Evolutionary conservation across 1,140 invertebrate species (phyloP), one percentile per base, ranked within the genome.

Genomic region (Streblospio benedicti): DNA sequence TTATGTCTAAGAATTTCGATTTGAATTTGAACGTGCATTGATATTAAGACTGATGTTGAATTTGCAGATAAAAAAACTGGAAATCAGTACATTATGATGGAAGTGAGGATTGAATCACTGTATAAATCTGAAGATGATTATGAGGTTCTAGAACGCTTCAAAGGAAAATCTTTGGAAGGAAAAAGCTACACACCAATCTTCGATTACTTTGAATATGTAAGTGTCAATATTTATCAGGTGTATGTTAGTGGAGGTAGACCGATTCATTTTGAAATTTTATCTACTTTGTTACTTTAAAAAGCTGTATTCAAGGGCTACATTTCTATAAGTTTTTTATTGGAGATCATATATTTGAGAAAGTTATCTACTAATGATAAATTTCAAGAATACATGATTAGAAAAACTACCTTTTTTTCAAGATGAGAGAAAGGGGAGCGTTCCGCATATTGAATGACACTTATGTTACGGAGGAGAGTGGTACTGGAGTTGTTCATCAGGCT

Each of bases 401-500:
- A 18, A n/a, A n/a, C n/a, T n/a, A n/a, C n/a, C n/a, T 63, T 31
- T 62, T 60, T 27, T 54, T 68, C 44, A 63, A 80, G 76, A 77
- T 80, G 60, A 80, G 79, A 62, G 72, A 82, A 63, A 82, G 81
- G 30, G 87, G 88, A 43, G 93, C 90, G 5, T 98, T 92, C 79
- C 80, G 83, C 66, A 86, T 99, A 0, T 75, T 98, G 9, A 84
- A 83, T 60, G 96, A 97, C 80, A 81, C 78, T 9, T 99, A 99
- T 81, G 95, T 99, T 0, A 97, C 93, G 6, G 85, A 91, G 62
- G 96, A 98, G 65, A 89, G 89, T 69, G 97, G 97, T 81, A 99
- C 96, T 6, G 97, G 97, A n/a, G 83, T 99, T 67, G 97, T 99
- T 27, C 96, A 99, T 77, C 93, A 97, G 79, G 91, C 97, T 0